phyloP scores from a whole-genome alignment of 2,888 invertebrate species.

The Nephrocerus scutellatus region DNA sequence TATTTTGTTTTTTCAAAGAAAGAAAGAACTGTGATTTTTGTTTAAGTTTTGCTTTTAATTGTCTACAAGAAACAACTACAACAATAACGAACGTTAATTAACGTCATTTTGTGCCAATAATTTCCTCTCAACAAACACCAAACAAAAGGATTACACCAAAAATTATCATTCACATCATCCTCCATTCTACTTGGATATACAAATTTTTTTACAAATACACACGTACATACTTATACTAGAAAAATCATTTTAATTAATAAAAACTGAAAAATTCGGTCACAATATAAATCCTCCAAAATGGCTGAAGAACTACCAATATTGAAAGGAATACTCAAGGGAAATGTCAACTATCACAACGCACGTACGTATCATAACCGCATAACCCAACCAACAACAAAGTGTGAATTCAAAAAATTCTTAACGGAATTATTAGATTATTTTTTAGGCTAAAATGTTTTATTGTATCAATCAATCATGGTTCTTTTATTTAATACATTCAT shows the following conservation, averaged over 20 bases:
- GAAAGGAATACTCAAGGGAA: constrained; percentile 84
- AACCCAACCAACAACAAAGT: background rate
- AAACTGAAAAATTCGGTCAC: constrained; percentile 1
- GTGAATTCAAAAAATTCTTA: background rate
- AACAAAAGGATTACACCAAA: no score
- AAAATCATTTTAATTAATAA: constrained; percentile 3
- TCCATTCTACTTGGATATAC: no score
- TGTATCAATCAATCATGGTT: no score
- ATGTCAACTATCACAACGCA: constrained; percentile 87
- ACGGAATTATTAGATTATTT: background rate
- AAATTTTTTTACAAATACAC: no score
- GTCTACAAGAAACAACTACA: no score
- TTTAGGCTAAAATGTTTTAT: background rate
- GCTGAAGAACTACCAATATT: constrained; percentile 85
- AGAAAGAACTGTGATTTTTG: constrained; percentile 19
- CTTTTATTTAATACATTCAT: no score
- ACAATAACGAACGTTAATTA: no score
- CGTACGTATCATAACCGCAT: constrained; percentile 62
- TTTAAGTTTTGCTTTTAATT: constrained; percentile 18
- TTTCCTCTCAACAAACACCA: no score
- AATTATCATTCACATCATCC: no score
- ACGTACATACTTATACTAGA: no score
- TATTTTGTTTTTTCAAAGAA: constrained; percentile 6
- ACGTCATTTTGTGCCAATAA: no score
- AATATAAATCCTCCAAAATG: constrained; percentile 52